A percentile compares a stretch with the other conserved stretches of the same genome.
These are phyloP conservation scores for Hyposoter didymator DNA, from an alignment of 2,888 invertebrate genomes.

Conservation along the genomic window DNA sequence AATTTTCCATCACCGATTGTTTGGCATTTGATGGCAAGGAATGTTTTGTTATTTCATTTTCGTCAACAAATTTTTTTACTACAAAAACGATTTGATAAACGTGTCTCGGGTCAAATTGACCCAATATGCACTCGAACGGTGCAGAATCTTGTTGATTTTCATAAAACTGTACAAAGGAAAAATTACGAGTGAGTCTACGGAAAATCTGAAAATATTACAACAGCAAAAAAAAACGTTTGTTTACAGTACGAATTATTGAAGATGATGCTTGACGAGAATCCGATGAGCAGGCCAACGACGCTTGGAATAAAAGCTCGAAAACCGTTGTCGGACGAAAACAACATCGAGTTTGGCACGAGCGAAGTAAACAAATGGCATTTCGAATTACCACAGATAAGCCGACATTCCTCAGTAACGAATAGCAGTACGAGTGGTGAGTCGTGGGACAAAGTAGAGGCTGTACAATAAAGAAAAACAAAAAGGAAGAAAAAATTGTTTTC, in stretches of 20 bases:
- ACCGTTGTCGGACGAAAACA: constrained; percentile 84
- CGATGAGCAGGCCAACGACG: constrained; percentile 91
- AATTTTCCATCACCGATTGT: too few relatives aligned
- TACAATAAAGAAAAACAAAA: constrained; percentile 21
- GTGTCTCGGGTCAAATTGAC: too few relatives aligned
- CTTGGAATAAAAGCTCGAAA: constrained; percentile 88
- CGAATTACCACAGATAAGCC: constrained; percentile 84
- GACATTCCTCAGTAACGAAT: constrained; percentile 79
- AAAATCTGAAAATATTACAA: background rate
- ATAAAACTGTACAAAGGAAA: background rate
- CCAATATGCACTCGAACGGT: too few relatives aligned
- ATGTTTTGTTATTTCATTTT: too few relatives aligned
- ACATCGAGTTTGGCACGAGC: constrained; percentile 82
- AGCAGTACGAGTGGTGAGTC: constrained; percentile 73
- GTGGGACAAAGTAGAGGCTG: constrained; percentile 53
- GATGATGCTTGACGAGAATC: constrained; percentile 91
- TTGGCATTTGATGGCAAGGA: too few relatives aligned
- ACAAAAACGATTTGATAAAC: too few relatives aligned
- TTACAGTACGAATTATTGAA: constrained; percentile 89
- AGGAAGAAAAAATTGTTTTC: constrained; percentile 6
- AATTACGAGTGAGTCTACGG: background rate
- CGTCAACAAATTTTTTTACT: too few relatives aligned
- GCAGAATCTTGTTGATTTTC: background rate
- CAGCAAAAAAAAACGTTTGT: constrained; percentile 53
- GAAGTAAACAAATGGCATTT: constrained; percentile 85